A percentile compares a stretch with the other conserved stretches of the same genome.
These are phyloP conservation scores for Hylaeus anthracinus DNA, from an alignment of 1,140 invertebrate species.

Conservation along the genomic window DNA sequence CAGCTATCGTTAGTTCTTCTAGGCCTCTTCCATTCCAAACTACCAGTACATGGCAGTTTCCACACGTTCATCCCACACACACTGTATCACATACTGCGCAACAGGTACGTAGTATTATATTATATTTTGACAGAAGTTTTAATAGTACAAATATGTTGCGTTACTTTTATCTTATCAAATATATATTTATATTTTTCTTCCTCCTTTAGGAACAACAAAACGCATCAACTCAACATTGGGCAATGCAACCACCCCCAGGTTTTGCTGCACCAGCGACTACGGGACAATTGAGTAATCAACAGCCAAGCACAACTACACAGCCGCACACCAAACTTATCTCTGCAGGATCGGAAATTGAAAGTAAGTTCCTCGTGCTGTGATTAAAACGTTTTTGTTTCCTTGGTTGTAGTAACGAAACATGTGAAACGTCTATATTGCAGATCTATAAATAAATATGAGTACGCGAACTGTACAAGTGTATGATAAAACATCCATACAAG, in stretches of 20 bases:
- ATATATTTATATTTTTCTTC: constrained; percentile 22
- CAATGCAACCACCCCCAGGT: constrained; percentile 81
- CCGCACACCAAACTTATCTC: constrained; percentile 79
- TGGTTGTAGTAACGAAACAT: constrained; percentile 31
- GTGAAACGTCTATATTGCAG: constrained; percentile 60
- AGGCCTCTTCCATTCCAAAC: constrained; percentile 81
- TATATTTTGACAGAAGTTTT: neutral
- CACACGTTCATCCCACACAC: constrained; percentile 76
- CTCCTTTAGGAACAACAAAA: constrained; percentile 71
- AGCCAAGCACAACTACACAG: constrained; percentile 77
- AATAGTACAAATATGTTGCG: neutral
- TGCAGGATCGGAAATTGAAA: constrained; percentile 79
- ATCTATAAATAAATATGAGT: constrained; percentile 67
- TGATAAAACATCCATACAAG: constrained; percentile 58
- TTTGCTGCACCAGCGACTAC: constrained; percentile 77
- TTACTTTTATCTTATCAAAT: neutral
- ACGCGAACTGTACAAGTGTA: constrained; percentile 63
- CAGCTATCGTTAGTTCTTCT: constrained; percentile 90
- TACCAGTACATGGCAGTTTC: constrained; percentile 78
- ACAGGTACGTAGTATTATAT: constrained; percentile 67
- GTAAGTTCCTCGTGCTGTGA: constrained; percentile 64
- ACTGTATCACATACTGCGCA: constrained; percentile 76
- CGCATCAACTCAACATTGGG: constrained; percentile 78
- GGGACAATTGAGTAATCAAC: constrained; percentile 75
- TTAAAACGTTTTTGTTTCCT: constrained; percentile 7